Base-by-base conservation (phyloP, 2,888 invertebrate species). In the Leucoptera coffeella region DNA sequence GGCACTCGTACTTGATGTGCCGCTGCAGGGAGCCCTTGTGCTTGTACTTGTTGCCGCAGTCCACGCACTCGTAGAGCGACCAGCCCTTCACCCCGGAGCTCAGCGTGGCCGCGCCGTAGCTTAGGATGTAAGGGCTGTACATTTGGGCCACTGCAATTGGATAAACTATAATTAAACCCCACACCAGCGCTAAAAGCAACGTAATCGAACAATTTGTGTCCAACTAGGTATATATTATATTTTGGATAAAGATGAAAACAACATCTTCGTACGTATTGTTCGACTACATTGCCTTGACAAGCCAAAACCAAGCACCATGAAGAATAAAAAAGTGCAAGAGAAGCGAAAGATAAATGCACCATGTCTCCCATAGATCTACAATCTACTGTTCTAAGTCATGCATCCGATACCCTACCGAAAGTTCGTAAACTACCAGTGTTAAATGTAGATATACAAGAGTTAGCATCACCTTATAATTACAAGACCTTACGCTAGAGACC, bases 21-120 rank as follows among this genome's bases (percentile, higher is more conserved):
- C 86, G 75, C 50, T 80, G 82, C 42, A 87, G 71, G 34, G 84
- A 85, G 39, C 84, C 82, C 47, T 83, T 83, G 57, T 82, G 81
- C 61, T 82, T 82, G 75, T 90, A 90, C 41, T 81, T 77, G 67
- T 88, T 89, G 38, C 85, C 84, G 56, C 89, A 90, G 43, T 73
- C 75, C 43, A 74, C 75, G 62, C 84, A 84, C 34, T 73, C 75
- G 48, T 75, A 75, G 38, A 69, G 51, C 28, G 69, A 65, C 69
- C 69, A 69, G 34, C 48, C 49, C 45, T 65, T 65, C 42, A 54
- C 14, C 23, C 19, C 52, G 53, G 59, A 47, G 51, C 60, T 51
- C 53, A 61, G 51, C 37, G 61, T 61, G 31, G 57, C 46, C 32
- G 58, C 47, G 42, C 67, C 65, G 48, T 69, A 69, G 60, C 65